A percentile compares a stretch with the other conserved stretches of the same genome.
These are phyloP conservation scores for Antrozous pallidus DNA, from an alignment of 2,797 vertebrate species.

Conservation along the genomic window DNA sequence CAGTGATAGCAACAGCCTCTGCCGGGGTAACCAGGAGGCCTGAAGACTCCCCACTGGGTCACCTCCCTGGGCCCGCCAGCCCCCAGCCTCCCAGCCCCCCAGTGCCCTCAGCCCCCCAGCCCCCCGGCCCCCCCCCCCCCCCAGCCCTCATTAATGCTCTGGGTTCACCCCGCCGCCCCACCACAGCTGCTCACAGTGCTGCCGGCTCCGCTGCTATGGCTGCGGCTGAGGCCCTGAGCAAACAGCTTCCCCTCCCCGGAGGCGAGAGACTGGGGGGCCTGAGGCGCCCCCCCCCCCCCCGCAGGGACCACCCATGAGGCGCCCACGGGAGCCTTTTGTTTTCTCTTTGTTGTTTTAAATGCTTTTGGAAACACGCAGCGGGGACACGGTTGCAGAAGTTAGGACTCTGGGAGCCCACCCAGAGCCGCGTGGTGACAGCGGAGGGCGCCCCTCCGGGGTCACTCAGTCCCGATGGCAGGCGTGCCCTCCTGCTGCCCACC, in stretches of 20 bases:
- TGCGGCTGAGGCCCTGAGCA: too few relatives aligned
- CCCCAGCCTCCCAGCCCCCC: not conserved
- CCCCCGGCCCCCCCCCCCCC: too few relatives aligned
- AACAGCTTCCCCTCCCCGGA: not conserved
- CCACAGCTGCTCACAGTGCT: not conserved
- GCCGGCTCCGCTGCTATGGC: not conserved
- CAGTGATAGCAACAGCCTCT: not conserved
- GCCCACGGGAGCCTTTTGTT: not conserved
- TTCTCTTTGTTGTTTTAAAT: not conserved
- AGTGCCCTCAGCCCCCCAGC: too few relatives aligned
- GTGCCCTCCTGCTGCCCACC: not conserved
- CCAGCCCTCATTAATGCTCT: rapidly evolving
- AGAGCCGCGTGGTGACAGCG: not conserved
- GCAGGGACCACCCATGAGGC: rapidly evolving
- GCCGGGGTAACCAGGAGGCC: not conserved
- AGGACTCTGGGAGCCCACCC: not conserved
- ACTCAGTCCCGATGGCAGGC: not conserved
- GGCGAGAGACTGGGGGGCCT: not conserved
- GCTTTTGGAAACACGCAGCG: not conserved
- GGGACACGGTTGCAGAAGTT: not conserved
- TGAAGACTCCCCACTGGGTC: not conserved
- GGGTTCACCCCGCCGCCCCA: not conserved
- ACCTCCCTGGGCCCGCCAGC: not conserved
- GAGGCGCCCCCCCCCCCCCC: not conserved
- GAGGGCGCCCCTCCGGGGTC: not conserved